Evolutionary conservation across 2,113 vertebrate species (phyloP).

Genomic region (Polyodon spathula): DNA sequence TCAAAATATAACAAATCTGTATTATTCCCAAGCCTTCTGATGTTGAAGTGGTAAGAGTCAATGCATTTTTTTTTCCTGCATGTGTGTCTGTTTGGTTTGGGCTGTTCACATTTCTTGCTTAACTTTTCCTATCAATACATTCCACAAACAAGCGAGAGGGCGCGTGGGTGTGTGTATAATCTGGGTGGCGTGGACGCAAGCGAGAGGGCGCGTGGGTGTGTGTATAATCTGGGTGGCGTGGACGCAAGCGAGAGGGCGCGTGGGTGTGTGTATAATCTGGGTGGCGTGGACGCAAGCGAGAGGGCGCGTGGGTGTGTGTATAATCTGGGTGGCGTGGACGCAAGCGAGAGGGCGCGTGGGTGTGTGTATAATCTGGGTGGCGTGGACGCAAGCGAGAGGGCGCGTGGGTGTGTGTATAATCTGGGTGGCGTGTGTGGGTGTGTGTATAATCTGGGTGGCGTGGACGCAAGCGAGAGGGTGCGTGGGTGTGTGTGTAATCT

Average conservation of each 20-base stretch:
- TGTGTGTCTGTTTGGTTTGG: constrained; percentile 36
- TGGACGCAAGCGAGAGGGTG: neutral
- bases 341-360: neutral
- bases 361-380: neutral
- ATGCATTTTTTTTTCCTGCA: constrained; percentile 29
- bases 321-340: no score
- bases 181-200: neutral
- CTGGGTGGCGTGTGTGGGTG: no score
- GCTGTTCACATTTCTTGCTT: no score
- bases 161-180: neutral
- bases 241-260: neutral
- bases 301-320: neutral
- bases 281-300: neutral
- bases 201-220: no score
- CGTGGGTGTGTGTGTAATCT: neutral
- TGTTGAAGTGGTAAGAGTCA: constrained; percentile 92
- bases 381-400: neutral
- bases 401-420: neutral
- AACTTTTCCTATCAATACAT: neutral
- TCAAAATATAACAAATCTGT: constrained; percentile 66
- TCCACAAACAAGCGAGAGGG: neutral
- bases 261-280: neutral
- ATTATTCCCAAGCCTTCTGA: constrained; percentile 88
- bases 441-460: neutral
- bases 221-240: neutral